Evolutionary conservation across 2,888 invertebrate genomes (phyloP), one percentile per base, ranked within the genome.

Genomic region (Zaprionus bogoriensis): DNA sequence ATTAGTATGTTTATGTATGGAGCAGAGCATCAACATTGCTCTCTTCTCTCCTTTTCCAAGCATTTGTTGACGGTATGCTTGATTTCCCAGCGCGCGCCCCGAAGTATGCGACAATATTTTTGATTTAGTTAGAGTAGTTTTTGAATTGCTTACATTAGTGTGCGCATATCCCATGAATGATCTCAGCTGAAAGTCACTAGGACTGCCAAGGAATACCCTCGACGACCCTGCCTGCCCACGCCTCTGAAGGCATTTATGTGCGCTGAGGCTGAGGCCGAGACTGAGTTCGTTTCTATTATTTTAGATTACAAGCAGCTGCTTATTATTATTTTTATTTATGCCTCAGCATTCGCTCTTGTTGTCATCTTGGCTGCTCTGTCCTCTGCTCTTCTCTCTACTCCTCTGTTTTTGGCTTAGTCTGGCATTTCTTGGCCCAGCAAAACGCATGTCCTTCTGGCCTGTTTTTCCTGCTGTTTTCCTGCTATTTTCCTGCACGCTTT

Each of bases 381-480:
- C 9, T 6, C 44, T 36, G 36, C 32, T 1, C 9, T 25, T 5
- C 12, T 2, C 23, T 14, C 19, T 12, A 14, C 19, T 22, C 3
- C 23, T 14, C 19, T 12, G 14, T 14, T 22, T 22, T 17, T 17
- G 10, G 23, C 30, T n/a, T n/a, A n/a, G n/a, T n/a, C n/a, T n/a
- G n/a, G 46, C 42, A 38, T 74, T 50, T 72, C 55, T 60, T 60
- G 66, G 25, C 46, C 51, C 32, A 47, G 46, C 59, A 47, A 58
- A 58, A 66, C 67, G 79, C 72, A 61, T 60, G 77, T 66, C 65
- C 75, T 65, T 74, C 61, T 76, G 60, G 67, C 47, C 67, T 59
- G 55, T 22, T 59, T 66, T 67, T 67, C 59, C 59, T 68, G 50
- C 63, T 72, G 60, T 64, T 67, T 77, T 86, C 73, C 80, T 82